Evolutionary conservation across 2,888 invertebrate genomes (phyloP), one percentile per base, ranked within the genome.

Genomic region (Corbicula japonica): DNA sequence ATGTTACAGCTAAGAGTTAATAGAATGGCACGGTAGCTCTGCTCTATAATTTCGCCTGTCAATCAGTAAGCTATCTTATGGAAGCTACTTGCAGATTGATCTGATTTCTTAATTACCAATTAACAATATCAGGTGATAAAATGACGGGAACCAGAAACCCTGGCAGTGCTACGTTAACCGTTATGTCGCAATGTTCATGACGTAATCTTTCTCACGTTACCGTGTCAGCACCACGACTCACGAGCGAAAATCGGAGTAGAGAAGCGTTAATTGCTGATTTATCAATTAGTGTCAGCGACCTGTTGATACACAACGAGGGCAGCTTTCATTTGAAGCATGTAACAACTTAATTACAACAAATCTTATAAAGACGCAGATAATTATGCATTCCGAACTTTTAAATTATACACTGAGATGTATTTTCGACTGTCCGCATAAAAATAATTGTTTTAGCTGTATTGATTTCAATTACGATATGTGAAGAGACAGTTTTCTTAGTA

Each of bases 171-270:
- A 50, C 34, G 41, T 34, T 15, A 66, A 76, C 72, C 76, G 76
- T 80, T 80, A 76, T 44, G 66, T 38, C 50, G 80, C 65, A 46
- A 68, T 48, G 61, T 63, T 54, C 38, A 68, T 80, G 75, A 80
- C 68, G 72, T 76, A 80, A 80, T 69, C 21, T 30, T 63, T 80
- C 75, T 80, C 80, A 80, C 80, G 76, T 80, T 80, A 80, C 78
- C 65, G 65, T 65, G 65, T 65, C 65, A 65, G 65, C 28, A 46
- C 58, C 62, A 41, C 63, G 68, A 58, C 63, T 68, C 61, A 50
- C 50, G 18, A 32, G 69, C 34, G 46, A 73, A 61, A 66, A 73
- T 32, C 54, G 62, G 73, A 76, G 72, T 62, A 69, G 41, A 63
- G 63, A 56, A 58, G 56, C 60, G 75, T 72, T 80, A 80, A 80